A percentile compares a stretch with the other conserved stretches of the same genome.
Conservation (phyloP, 2,797 vertebrate species). For the Malacoraja senta region DNA sequence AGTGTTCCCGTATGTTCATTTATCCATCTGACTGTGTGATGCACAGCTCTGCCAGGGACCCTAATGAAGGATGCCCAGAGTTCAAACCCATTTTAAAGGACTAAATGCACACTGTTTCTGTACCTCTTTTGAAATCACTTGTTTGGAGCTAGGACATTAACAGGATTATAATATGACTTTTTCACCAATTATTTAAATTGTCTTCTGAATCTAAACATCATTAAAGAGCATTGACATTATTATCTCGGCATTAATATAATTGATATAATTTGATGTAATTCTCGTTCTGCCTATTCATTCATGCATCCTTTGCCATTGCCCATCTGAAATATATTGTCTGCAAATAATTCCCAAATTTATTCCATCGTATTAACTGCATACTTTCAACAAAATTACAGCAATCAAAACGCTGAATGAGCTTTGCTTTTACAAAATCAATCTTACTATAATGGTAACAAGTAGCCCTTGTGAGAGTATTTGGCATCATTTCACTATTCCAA, state of each 20-base stretch:
- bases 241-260: conserved; percentile 17
- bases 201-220: not conserved
- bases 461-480: not conserved
- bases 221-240: not conserved
- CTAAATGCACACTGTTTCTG: conserved; percentile 11
- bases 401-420: not conserved
- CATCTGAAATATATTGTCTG: not conserved
- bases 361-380: not conserved
- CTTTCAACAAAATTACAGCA: not conserved
- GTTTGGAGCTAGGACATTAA: not conserved
- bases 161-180: not conserved
- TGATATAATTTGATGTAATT: conserved; percentile 23
- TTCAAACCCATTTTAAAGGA: conserved; percentile 16
- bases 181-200: not conserved
- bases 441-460: not conserved
- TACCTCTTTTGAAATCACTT: not conserved
- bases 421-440: not conserved
- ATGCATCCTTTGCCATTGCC: not conserved
- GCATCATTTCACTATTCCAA: not conserved
- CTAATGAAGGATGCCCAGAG: conserved; percentile 21
- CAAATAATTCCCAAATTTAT: not conserved
- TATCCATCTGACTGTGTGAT: not conserved
- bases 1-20: conserved; percentile 32
- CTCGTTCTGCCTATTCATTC: not conserved
- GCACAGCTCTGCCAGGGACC: not conserved